Evolutionary conservation across 2,888 invertebrate species (phyloP), one percentile per base, ranked within the genome.

Genomic region (Eupsilia transversa): DNA sequence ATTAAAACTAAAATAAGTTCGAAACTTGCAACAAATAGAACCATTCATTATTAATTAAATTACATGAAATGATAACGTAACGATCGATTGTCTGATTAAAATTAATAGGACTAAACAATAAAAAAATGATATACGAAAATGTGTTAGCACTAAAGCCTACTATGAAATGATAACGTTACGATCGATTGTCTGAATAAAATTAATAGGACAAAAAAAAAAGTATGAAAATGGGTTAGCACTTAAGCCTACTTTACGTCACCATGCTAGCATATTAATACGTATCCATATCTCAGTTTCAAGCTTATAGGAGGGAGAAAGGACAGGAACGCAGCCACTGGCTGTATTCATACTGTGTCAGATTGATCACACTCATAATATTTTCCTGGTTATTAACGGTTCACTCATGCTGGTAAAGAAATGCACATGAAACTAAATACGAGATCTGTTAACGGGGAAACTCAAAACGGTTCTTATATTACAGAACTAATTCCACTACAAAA

Each of bases 401-500:
- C 92, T 89, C 96, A 96, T 95, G 96, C 96, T 94, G 93, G 91
- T 90, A 92, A 90, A 92, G 86, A 91, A 88, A 93, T 94, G 94
- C 93, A 94, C 93, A 95, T 93, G 91, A 91, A 93, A 93, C 94
- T 95, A 95, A 92, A 92, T 92, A 94, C 91, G 91, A 91, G 87
- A 91, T 91, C 92, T 91, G 93, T 93, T 93, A 93, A 93, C 92
- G 89, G 93, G 93, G 82, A 86, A 85, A 91, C 72, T 89, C 91
- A 92, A 92, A 92, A 92, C 89, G 89, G 87, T 92, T 91, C 89
- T 89, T 92, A 93, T 83, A 91, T 89, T 92, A 93, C 89, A 91
- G 91, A 88, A 92, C 94, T 94, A 95, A 92, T 93, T 86, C 95
- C 93, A 94, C 96, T 96, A 96, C 96, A 90, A 93, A 92, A 92